phyloP scores from a whole-genome alignment of 2,113 vertebrate species.

The Muntiacus muntjak region DNA sequence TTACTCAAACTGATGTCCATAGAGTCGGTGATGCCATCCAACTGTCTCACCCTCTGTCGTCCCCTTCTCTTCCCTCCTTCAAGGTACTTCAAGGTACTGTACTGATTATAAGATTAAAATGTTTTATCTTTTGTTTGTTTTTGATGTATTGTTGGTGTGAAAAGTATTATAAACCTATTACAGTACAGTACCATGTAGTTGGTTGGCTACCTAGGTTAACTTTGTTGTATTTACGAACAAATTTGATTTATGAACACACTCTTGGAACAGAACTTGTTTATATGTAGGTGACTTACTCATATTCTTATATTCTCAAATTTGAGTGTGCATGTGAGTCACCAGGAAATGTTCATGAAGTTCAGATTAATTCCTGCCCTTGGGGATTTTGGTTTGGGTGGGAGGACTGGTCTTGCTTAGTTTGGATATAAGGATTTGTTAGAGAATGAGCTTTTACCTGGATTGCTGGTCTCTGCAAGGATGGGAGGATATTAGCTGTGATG shows the following conservation, averaged over 20 bases:
- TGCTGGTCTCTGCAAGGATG: neutral
- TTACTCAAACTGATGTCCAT: neutral
- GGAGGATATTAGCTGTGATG: neutral
- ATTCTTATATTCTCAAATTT: neutral
- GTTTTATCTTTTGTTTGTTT: neutral
- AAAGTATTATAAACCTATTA: neutral
- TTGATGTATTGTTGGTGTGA: neutral
- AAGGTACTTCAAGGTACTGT: neutral
- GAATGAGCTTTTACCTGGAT: neutral
- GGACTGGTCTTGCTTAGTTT: neutral
- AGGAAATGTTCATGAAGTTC: neutral
- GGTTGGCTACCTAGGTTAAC: neutral
- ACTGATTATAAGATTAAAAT: neutral
- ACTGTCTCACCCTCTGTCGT: neutral
- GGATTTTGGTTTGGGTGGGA: neutral
- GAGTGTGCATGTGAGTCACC: rapidly evolving
- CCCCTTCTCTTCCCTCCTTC: neutral
- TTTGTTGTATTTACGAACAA: neutral
- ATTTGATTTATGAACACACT: neutral
- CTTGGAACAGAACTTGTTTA: neutral
- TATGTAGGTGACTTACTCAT: neutral
- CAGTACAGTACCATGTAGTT: neutral
- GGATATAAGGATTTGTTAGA: neutral
- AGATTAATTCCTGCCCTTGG: neutral
- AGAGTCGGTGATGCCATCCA: neutral